These are phyloP conservation scores for Temnothorax unifasciatus DNA, from an alignment of 2,888 invertebrate genomes.

Conservation along the genomic window DNA sequence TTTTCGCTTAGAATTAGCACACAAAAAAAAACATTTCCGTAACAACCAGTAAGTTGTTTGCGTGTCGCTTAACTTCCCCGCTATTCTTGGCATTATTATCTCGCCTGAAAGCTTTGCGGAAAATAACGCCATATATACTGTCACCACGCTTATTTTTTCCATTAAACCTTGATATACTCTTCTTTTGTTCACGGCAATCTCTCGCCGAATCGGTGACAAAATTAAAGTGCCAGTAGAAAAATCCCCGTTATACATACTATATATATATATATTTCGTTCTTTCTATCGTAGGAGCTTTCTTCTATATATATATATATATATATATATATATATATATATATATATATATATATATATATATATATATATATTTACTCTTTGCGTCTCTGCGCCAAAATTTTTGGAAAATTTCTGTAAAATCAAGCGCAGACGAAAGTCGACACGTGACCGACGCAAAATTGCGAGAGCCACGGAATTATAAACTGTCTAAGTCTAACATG, in stretches of 20 bases:
- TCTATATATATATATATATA: not conserved
- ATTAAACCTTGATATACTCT: constrained; percentile 38
- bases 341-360: too few species aligned
- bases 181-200: constrained; percentile 44
- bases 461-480: constrained; percentile 11
- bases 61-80: constrained; percentile 26
- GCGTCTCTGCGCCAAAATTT: constrained; percentile 15
- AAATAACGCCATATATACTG: constrained; percentile 40
- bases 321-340: too few species aligned
- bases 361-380: not conserved
- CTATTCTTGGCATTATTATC: constrained; percentile 34
- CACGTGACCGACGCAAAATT: constrained; percentile 11
- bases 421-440: not conserved
- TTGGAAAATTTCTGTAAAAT: constrained; percentile 8
- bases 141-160: constrained; percentile 34
- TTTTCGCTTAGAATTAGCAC: not conserved
- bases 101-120: constrained; percentile 42
- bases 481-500: constrained; percentile 18
- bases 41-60: constrained; percentile 24
- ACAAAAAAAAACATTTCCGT: constrained; percentile 23
- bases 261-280: not conserved
- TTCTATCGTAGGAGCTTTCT: not conserved
- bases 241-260: not conserved
- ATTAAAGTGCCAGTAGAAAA: constrained; percentile 38
- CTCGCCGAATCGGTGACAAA: constrained; percentile 6